phyloP scores from a whole-genome alignment of 2,888 invertebrate genomes.

The Tipula helvola region DNA sequence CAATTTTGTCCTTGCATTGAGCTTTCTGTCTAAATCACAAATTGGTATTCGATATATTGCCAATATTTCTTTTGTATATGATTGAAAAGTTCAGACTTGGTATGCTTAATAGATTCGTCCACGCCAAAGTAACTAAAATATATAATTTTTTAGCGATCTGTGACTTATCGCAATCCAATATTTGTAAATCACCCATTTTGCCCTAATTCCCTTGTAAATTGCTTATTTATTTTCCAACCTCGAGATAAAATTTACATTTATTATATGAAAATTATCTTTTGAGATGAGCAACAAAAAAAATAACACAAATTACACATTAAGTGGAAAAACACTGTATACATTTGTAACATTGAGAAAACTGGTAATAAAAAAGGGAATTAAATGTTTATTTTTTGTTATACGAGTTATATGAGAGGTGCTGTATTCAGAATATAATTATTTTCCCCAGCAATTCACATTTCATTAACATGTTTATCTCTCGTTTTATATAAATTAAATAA shows the following conservation, averaged over 20 bases:
- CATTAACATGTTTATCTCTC: background rate
- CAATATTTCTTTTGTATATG: too few species aligned
- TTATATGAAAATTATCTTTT: background rate
- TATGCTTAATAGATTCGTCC: too few species aligned
- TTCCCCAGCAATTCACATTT: background rate
- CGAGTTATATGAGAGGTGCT: background rate
- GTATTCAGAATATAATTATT: background rate
- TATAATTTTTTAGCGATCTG: background rate
- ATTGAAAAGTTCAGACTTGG: too few species aligned
- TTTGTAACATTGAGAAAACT: background rate
- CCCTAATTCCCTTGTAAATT: background rate
- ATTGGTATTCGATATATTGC: too few species aligned
- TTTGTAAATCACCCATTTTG: background rate
- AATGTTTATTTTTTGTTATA: background rate
- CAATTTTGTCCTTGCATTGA: too few species aligned
- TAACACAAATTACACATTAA: background rate
- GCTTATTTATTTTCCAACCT: background rate
- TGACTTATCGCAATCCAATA: background rate
- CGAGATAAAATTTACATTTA: background rate
- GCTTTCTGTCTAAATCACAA: too few species aligned
- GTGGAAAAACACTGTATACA: background rate
- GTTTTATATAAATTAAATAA: background rate
- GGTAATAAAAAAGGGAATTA: background rate
- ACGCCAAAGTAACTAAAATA: too few species aligned
- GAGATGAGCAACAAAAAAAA: background rate